phyloP scores from a whole-genome alignment of 2,113 vertebrate species.

The Vanacampus margaritifer region DNA sequence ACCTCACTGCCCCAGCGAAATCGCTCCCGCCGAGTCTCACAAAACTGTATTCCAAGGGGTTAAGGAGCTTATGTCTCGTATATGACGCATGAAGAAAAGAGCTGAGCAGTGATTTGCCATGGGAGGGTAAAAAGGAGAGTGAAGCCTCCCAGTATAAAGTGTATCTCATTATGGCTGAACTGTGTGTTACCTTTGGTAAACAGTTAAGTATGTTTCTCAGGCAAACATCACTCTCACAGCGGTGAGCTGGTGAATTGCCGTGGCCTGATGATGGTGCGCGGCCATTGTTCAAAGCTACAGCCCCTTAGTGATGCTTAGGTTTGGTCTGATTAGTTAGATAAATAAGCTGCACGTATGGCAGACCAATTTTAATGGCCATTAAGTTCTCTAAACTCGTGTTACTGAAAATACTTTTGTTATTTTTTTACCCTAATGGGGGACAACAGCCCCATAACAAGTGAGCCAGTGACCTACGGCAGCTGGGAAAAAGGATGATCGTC shows the following conservation, averaged over 20 bases:
- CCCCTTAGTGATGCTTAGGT: slow-evolving; percentile 46
- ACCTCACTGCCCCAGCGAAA: slow-evolving; percentile 46
- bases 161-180: slow-evolving; percentile 62
- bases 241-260: slow-evolving; percentile 42
- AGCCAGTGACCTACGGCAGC: too few relatives aligned
- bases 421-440: slow-evolving; percentile 47
- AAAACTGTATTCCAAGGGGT: slow-evolving; percentile 57
- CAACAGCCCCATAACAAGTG: too few relatives aligned
- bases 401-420: slow-evolving; percentile 31
- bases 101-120: slow-evolving; percentile 52
- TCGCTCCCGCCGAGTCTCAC: slow-evolving; percentile 49
- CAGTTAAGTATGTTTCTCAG: slow-evolving; percentile 52
- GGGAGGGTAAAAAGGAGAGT: slow-evolving; percentile 24
- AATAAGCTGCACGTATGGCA: slow-evolving; percentile 47
- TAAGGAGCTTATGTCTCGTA: slow-evolving; percentile 70
- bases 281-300: slow-evolving; percentile 47
- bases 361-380: slow-evolving; percentile 17
- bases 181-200: slow-evolving; percentile 69
- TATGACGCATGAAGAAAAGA: slow-evolving; percentile 44
- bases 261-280: slow-evolving; percentile 16
- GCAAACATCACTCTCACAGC: slow-evolving; percentile 33
- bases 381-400: slow-evolving; percentile 12
- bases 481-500: too few relatives aligned
- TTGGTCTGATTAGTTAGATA: slow-evolving; percentile 56
- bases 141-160: slow-evolving; percentile 41